Evolutionary conservation across 2,113 vertebrate genomes (phyloP).

Genomic region (Euleptes europaea): DNA sequence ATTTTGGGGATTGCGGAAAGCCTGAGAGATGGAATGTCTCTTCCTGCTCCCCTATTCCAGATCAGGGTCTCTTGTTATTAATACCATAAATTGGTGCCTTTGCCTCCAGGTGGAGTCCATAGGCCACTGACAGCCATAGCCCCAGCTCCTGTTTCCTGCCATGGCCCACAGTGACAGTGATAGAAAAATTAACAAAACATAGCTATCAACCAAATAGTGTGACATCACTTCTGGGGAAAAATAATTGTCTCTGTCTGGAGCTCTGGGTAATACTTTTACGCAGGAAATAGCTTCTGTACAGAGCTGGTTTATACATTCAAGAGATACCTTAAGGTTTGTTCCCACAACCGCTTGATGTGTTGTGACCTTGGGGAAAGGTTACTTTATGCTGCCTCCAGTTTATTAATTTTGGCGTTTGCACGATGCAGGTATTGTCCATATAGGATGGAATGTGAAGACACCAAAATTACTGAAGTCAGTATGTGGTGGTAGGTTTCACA

Average conservation of each 20-base stretch:
- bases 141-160: too few species aligned
- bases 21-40: background rate
- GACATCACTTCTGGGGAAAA: too few species aligned
- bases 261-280: background rate
- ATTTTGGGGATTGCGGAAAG: too few species aligned
- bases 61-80: background rate
- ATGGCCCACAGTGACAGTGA: too few species aligned
- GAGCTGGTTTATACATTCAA: background rate
- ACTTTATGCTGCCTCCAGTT: background rate
- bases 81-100: background rate
- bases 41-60: background rate
- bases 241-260: background rate
- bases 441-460: background rate
- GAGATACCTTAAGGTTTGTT: background rate
- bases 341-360: too few species aligned
- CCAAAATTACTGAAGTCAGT: background rate
- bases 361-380: background rate
- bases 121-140: too few species aligned
- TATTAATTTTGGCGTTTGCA: background rate
- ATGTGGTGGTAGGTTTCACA: background rate
- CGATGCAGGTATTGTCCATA: too few species aligned
- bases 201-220: too few species aligned
- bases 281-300: background rate
- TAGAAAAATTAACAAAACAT: too few species aligned
- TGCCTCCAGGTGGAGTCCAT: background rate